A percentile compares a stretch with the other conserved stretches of the same genome.
These are phyloP conservation scores for Phrynosoma platyrhinos DNA, from an alignment of 2,113 vertebrate genomes.

Conservation along the genomic window DNA sequence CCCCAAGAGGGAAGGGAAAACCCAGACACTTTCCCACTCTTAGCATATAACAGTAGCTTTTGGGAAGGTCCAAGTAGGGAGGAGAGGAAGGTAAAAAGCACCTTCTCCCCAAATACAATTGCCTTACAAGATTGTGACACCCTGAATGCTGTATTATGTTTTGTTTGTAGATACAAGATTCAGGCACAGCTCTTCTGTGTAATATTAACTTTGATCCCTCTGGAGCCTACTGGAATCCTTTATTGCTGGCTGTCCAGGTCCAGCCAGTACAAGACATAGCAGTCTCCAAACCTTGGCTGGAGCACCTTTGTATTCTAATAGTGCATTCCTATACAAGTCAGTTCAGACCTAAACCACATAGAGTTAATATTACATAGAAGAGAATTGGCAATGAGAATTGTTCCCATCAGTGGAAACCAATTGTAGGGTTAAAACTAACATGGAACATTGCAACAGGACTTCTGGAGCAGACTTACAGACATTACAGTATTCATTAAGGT, in stretches of 20 bases:
- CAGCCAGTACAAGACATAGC: neutral
- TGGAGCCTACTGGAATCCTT: neutral
- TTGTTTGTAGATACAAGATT: neutral
- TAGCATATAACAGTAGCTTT: too few relatives aligned
- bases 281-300: neutral
- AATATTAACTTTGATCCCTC: neutral
- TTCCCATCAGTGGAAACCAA: neutral
- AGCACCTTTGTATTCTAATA: neutral
- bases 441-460: neutral
- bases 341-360: neutral
- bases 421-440: neutral
- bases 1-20: neutral
- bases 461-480: slow-evolving; percentile 42
- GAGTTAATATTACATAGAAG: too few relatives aligned
- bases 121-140: neutral
- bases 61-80: neutral
- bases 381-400: neutral
- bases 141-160: neutral
- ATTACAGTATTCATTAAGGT: slow-evolving; percentile 69
- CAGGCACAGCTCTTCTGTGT: neutral
- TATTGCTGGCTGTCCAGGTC: neutral
- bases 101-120: neutral
- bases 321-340: too few relatives aligned
- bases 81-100: neutral
- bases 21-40: too few relatives aligned